Conservation (phyloP, 2,113 vertebrate species). For the Erythrocercus mccallii region DNA sequence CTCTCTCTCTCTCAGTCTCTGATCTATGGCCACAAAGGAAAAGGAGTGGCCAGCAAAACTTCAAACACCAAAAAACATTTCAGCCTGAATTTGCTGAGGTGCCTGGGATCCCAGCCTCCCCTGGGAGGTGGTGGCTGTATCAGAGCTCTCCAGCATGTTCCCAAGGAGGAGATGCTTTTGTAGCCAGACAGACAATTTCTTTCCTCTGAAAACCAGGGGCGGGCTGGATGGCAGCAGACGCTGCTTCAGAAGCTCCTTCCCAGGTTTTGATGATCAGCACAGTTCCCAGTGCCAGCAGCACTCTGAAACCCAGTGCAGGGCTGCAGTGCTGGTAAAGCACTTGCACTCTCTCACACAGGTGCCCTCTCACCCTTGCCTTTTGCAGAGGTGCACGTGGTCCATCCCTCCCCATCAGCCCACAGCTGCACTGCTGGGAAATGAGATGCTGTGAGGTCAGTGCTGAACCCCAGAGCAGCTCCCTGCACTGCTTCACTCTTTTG, state of each 20-base stretch:
- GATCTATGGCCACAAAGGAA: neutral
- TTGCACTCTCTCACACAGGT: neutral
- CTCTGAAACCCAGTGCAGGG: neutral
- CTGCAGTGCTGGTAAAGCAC: neutral
- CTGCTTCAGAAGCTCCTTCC: neutral
- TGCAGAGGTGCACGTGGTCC: neutral
- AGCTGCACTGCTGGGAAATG: neutral
- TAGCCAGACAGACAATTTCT: neutral
- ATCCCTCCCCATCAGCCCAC: neutral
- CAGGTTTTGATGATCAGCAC: neutral
- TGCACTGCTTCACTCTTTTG: neutral
- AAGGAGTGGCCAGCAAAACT: neutral
- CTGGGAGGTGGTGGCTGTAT: neutral
- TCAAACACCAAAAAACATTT: neutral
- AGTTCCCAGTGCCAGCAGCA: neutral
- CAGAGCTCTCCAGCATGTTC: neutral
- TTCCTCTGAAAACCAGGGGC: neutral
- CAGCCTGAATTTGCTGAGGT: neutral
- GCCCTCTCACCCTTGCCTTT: neutral
- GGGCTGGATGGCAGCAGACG: neutral
- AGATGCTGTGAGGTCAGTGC: neutral
- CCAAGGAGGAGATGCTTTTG: neutral
- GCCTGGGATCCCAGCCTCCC: neutral
- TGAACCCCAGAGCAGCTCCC: neutral
- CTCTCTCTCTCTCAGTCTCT: neutral